Base-by-base conservation (phyloP, 2,888 invertebrate species). In the Ferrisia virgata region DNA sequence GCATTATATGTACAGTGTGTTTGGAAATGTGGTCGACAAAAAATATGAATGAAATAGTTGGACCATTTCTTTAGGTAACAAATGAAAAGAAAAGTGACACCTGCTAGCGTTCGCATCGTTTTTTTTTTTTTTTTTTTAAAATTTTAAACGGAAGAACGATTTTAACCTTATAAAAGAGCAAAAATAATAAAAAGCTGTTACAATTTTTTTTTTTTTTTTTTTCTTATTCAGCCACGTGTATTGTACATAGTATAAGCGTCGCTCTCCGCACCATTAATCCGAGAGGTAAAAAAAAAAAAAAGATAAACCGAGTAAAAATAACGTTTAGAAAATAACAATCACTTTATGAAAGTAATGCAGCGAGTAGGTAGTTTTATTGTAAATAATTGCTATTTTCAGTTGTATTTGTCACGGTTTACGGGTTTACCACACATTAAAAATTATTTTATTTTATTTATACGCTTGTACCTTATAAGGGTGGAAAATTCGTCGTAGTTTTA, bases 21-120 rank as follows among this genome's bases (percentile, higher is more conserved):
- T 64, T 11, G 58, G 28, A 64, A 64, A 64, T 64, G 58, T 25
- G 58, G 58, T 64, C 58, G 58, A 64, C 58, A 64, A 64, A 64
- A 64, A 64, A 64, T 64, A 64, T 64, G 58, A 64, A 64, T 64
- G 58, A 64, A 64, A 64, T 64, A 64, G 58, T 64, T 64, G 58
- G 28, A 64, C 58, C 58, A 28, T 64, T 64, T 64, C 58, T 64
- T 64, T 64, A 64, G 58, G 58, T 64, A 25, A 64, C 58, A 64
- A 64, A 64, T 64, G 58, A 64, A 64, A 64, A 64, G 58, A 64
- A 64, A 64, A 64, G 28, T 64, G 58, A 64, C 58, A 64, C 58
- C 58, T 64, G 58, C 58, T 64, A 28, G 25, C 58, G 58, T 64
- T 64, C 58, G 58, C 58, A 64, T 64, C 58, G 58, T 64, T 64